Percentiles rank a stretch among this genome's conserved stretches.
Evolutionary conservation across 2,797 vertebrate species (phyloP).

Genomic region (Sphenopsis melanotis): DNA sequence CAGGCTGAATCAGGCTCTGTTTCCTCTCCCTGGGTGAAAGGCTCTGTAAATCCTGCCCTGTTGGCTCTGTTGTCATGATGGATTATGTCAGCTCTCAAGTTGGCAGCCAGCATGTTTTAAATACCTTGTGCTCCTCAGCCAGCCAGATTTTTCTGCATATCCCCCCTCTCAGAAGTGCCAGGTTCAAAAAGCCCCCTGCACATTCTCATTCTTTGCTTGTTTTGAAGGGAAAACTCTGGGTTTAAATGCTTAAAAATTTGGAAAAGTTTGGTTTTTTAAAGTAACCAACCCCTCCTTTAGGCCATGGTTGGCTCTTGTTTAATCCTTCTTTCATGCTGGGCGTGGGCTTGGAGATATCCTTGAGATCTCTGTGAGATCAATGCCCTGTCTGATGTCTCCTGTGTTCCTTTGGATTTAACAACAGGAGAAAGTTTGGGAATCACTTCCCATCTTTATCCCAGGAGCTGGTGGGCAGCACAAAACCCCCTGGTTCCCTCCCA

Average conservation of each 20-base stretch:
- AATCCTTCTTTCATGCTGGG: background rate
- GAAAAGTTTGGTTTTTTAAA: background rate
- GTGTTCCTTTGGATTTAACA: background rate
- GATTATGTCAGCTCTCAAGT: conserved; percentile 21
- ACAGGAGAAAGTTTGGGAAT: background rate
- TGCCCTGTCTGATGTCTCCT: fast-evolving
- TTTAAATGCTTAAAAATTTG: background rate
- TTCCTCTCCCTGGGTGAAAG: conserved; percentile 1
- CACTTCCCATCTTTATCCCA: background rate
- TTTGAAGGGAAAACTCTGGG: background rate
- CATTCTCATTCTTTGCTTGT: background rate
- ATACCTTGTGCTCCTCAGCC: conserved; percentile 4
- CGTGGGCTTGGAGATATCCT: fast-evolving
- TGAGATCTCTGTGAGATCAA: background rate
- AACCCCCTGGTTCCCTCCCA: fast-evolving
- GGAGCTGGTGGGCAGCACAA: fast-evolving
- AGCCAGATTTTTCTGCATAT: background rate
- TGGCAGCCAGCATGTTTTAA: conserved; percentile 5
- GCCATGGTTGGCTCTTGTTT: background rate
- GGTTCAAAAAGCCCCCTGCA: fast-evolving
- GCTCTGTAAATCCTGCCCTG: background rate
- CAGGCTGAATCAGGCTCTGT: conserved; percentile 7
- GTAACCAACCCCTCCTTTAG: background rate
- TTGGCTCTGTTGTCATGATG: conserved; percentile 17
- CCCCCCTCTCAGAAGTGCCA: background rate